Evolutionary conservation across 2,888 invertebrate genomes (phyloP).

Genomic region (Drosophila emarginata): DNA sequence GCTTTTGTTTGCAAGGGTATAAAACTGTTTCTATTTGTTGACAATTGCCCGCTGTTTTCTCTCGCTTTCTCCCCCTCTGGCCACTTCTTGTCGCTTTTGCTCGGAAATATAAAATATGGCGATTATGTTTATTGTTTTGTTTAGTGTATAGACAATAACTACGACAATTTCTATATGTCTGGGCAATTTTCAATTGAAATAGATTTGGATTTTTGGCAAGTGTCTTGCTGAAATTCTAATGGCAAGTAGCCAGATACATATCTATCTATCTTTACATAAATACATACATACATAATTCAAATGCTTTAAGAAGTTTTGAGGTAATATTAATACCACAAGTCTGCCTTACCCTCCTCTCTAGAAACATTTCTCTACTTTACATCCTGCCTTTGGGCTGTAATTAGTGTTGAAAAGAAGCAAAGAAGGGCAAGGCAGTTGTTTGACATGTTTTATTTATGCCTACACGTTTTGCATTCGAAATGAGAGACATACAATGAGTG

Average conservation of each 20-base stretch:
- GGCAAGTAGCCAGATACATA: constrained; percentile 23
- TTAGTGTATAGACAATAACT: constrained; percentile 10
- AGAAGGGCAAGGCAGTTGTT: constrained; percentile 7
- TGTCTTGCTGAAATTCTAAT: constrained; percentile 41
- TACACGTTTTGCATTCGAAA: constrained; percentile 70
- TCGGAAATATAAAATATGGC: constrained; percentile 75
- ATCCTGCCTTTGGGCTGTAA: background rate
- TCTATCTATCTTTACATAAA: constrained; percentile 35
- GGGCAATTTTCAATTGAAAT: constrained; percentile 71
- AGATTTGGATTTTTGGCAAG: constrained; percentile 65
- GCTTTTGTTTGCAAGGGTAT: background rate
- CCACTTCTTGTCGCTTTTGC: constrained; percentile 47
- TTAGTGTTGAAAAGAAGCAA: constrained; percentile 6
- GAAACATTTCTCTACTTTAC: background rate
- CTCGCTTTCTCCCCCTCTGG: background rate
- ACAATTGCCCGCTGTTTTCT: constrained; percentile 24
- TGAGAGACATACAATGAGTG: constrained; percentile 53
- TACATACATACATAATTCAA: constrained; percentile 66
- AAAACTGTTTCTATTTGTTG: constrained; percentile 6
- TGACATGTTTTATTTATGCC: constrained; percentile 77
- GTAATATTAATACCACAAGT: background rate
- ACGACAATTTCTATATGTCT: constrained; percentile 45
- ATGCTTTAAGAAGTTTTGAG: constrained; percentile 19
- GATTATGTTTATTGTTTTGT: constrained; percentile 71
- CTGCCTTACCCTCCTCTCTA: no score